Percentiles rank a stretch among this genome's conserved stretches.
Evolutionary conservation across 1,140 invertebrate genomes (phyloP).

Genomic region (Drosophila setifemur): DNA sequence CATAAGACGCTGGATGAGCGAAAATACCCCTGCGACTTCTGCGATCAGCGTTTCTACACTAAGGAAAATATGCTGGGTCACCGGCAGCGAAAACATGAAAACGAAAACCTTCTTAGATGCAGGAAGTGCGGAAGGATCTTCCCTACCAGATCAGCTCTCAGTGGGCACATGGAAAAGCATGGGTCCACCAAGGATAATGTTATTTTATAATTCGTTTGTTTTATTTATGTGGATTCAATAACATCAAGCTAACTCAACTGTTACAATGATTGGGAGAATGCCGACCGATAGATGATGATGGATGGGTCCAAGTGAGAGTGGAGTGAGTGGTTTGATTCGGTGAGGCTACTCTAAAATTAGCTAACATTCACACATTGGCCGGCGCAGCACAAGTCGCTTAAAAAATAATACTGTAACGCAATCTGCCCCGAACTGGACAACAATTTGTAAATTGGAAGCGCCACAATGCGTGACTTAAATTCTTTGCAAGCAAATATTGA

Average conservation of each 20-base stretch:
- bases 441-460: too few relatives aligned
- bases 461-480: too few relatives aligned
- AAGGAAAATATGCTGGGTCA: constrained; percentile 61
- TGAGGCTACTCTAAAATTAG: constrained; percentile 72
- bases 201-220: constrained; percentile 32
- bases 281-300: constrained; percentile 2
- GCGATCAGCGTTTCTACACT: constrained; percentile 51
- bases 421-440: too few relatives aligned
- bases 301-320: constrained; percentile 9
- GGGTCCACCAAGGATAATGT: neutral
- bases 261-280: constrained; percentile 29
- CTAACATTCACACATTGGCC: constrained; percentile 70
- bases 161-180: constrained; percentile 23
- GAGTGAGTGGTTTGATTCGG: constrained; percentile 1
- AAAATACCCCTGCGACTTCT: constrained; percentile 28
- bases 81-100: constrained; percentile 25
- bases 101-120: constrained; percentile 21
- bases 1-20: constrained; percentile 24
- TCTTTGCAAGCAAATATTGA: too few relatives aligned
- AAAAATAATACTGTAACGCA: too few relatives aligned
- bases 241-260: constrained; percentile 43
- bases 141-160: neutral
- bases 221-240: constrained; percentile 36
- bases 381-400: constrained; percentile 44
- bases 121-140: constrained; percentile 47